Base-by-base conservation (phyloP, 37 sponge, comb jelly and placozoan genomes). In the Mnemiopsis leidyi region DNA sequence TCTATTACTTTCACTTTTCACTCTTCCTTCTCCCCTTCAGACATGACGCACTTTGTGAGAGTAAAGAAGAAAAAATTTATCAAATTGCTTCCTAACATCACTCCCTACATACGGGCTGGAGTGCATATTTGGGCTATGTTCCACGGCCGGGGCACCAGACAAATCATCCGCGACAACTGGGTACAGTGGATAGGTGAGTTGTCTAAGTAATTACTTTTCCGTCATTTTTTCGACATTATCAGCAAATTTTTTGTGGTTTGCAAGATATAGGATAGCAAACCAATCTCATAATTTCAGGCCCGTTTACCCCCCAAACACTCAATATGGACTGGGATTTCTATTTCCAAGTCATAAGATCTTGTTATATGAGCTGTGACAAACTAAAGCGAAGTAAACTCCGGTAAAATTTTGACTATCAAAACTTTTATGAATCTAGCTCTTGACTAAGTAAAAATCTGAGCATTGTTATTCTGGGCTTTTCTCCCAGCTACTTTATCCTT, bases 281-380 rank as follows among this genome's bases (percentile, higher is more conserved):
- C 61, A n/a, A n/a, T n/a, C n/a, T n/a, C n/a, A n/a, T n/a, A 18
- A 21, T 61, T 61, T 69, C 73, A 69, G 73, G 73, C 2, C 73
- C 73, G 2, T 28, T 69, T 28, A 23, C 73, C n/a, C 73, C 73
- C 23, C 73, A 69, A 69, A 69, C 24, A 25, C 9, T 69, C 24
- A 25, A 25, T 69, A 69, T 69, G 73, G 73, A 69, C 73, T 69
- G 73, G 73, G 73, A 69, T 69, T 69, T 69, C 73, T 69, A 69
- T 25, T 69, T 69, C 73, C 73, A 69, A 69, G 24, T 21, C n/a
- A 21, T 69, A 25, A 5, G 73, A 69, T 69, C 73, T 3, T 28
- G 24, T 21, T 69, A 69, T 25, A 69, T 69, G 73, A 69, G 73
- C 29, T 28, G 73, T 25, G 23, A 69, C 24, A 16, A 25, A 69